Conservation (phyloP, 2,888 invertebrate species). For the Philaethria dido region DNA sequence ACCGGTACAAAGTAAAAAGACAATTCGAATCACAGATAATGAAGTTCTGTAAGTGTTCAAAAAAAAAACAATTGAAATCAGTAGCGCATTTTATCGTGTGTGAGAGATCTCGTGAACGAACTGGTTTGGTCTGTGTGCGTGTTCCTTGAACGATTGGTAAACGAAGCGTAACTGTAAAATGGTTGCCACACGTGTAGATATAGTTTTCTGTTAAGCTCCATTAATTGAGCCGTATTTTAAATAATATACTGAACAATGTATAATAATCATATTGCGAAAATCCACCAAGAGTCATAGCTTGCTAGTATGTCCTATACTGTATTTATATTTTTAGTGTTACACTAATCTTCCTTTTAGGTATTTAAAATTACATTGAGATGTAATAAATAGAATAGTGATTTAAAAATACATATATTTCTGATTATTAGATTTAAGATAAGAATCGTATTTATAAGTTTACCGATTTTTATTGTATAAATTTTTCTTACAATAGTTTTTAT, state of each 20-base stretch:
- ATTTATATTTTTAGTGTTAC: too few species aligned
- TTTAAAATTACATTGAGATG: neutral
- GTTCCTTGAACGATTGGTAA: constrained; percentile 71
- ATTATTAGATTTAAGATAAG: too few species aligned
- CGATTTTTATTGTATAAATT: too few species aligned
- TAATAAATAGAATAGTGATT: neutral
- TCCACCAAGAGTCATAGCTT: neutral
- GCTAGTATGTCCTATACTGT: too few species aligned
- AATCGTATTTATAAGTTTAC: too few species aligned
- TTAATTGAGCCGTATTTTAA: constrained; percentile 52
- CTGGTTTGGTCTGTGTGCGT: constrained; percentile 43
- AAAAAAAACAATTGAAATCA: constrained; percentile 36
- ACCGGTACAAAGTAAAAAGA: constrained; percentile 51
- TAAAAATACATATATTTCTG: neutral
- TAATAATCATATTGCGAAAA: constrained; percentile 3
- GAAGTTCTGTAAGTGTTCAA: constrained; percentile 42
- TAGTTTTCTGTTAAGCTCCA: constrained; percentile 60
- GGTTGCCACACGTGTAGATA: constrained; percentile 56
- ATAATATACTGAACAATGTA: constrained; percentile 15
- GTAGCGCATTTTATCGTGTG: constrained; percentile 35
- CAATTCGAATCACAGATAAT: constrained; percentile 48
- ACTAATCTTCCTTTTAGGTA: neutral
- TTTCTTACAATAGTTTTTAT: too few species aligned
- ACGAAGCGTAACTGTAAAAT: constrained; percentile 68
- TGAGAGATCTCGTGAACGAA: constrained; percentile 31